Conservation (phyloP, 1,140 invertebrate genomes). For the Drosophila insularis region DNA sequence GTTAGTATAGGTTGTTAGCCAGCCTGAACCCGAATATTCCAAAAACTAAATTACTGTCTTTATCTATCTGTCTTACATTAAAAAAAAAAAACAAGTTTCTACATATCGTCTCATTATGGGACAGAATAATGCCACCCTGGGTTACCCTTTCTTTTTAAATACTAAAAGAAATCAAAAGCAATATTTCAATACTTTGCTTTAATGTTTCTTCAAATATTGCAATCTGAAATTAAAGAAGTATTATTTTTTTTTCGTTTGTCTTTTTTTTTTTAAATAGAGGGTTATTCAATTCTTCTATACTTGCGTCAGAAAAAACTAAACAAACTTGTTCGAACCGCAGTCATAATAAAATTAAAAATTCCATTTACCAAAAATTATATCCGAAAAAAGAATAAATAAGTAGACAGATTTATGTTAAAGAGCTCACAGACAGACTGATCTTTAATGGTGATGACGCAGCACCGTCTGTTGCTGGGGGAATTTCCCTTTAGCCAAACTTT, state of each 20-base stretch:
- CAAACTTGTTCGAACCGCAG: not conserved
- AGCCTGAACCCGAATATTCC: no score
- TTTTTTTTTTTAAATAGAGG: not conserved
- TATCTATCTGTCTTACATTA: no score
- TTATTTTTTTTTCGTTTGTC: not conserved
- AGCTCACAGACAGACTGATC: not conserved
- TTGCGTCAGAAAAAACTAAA: not conserved
- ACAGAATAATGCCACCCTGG: no score
- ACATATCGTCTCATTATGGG: no score
- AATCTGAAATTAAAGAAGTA: no score
- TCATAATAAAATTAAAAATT: slow-evolving; percentile 21
- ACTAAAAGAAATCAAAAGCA: no score
- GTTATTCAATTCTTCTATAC: not conserved
- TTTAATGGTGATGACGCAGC: slow-evolving; percentile 6
- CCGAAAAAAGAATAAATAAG: not conserved
- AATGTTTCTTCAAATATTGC: no score
- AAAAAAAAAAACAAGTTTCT: no score
- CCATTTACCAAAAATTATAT: slow-evolving; percentile 7
- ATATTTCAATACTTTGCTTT: no score
- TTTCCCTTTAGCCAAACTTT: slow-evolving; percentile 13
- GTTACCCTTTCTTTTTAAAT: no score
- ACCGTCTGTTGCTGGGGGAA: not conserved
- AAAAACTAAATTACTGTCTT: no score
- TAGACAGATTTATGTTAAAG: slow-evolving; percentile 5
- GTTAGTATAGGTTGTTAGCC: no score